Evolutionary conservation across 2,113 vertebrate species (phyloP), one percentile per base, ranked within the genome.

Genomic region (Accipiter cooperii): DNA sequence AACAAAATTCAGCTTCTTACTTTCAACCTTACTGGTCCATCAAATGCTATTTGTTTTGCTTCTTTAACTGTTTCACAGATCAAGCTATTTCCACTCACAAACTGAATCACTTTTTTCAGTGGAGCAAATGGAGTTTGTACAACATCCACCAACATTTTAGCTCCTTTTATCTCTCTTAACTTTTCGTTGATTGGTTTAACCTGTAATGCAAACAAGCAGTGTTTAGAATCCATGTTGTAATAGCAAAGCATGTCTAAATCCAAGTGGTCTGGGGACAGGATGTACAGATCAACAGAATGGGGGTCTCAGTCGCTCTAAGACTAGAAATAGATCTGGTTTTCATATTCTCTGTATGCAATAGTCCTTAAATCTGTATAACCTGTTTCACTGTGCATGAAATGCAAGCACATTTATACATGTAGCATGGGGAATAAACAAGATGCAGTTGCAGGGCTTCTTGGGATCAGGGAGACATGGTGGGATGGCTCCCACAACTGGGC

Each of bases 101-200:
- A 99, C 96, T 99, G 99, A 96, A 99, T 98, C 42, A 99, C 99
- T 95, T 96, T 99, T 92, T 97, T 99, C 78, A 99, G 86, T 25
- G 98, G 98, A 94, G 82, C 42, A 96, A 96, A 92, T 1, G 97
- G 98, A 3, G 98, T 98, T 89, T 99, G 98, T 52, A 99, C 97
- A 75, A 99, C 98, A 94, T 99, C 99, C 49, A 99, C 97, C 97
- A 99, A 26, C 99, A 99, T 97, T 97, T 99, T 99, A 96, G 98
- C 98, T 63, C 98, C 98, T 69, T 98, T 98, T 70, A 99, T 87
- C 71, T 99, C 99, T 87, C 99, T 98, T 24, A 99, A 96, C n/a
- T 98, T 98, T 97, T 99, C 99, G 0, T 99, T 99, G 85, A 99
- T 98, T 46, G 99, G 98, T 65, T 96, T 98, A 90, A 99, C 98